Evolutionary conservation across 2,113 vertebrate genomes (phyloP).

Genomic region (Hepsetus odoe): DNA sequence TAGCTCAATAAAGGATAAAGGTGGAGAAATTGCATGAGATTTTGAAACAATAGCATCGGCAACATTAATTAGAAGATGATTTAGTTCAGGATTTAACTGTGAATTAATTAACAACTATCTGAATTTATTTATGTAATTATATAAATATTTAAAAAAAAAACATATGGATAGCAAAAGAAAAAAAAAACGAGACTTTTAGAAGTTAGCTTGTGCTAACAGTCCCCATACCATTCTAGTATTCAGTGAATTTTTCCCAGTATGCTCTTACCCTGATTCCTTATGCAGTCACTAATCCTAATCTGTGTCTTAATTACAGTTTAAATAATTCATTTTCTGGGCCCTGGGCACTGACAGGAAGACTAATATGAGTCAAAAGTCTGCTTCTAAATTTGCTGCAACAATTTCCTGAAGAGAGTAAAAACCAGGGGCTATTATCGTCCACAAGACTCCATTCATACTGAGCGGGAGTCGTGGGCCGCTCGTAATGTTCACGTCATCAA

Average conservation of each 20-base stretch:
- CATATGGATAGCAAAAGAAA: background rate
- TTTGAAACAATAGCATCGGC: no score
- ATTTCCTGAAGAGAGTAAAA: slow-evolving; percentile 69
- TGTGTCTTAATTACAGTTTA: slow-evolving; percentile 77
- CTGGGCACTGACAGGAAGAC: slow-evolving; percentile 60
- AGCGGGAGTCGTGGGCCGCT: slow-evolving; percentile 29
- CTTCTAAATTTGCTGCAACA: slow-evolving; percentile 62
- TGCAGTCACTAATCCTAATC: slow-evolving; percentile 75
- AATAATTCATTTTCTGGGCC: slow-evolving; percentile 80
- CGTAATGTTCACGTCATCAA: slow-evolving; percentile 9
- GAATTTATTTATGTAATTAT: background rate
- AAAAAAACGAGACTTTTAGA: background rate
- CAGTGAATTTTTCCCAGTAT: slow-evolving; percentile 33
- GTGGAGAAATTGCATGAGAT: no score
- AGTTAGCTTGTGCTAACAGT: background rate
- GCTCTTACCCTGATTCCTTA: slow-evolving; percentile 61
- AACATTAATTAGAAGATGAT: no score
- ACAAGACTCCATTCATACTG: slow-evolving; percentile 36
- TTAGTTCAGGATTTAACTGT: no score
- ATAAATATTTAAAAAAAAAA: background rate
- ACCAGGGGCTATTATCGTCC: slow-evolving; percentile 44
- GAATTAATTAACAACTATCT: no score
- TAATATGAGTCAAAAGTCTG: slow-evolving; percentile 58
- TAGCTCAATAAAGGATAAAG: no score
- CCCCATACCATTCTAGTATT: slow-evolving; percentile 1